Evolutionary conservation across 64 coral and sea anemone genomes (phyloP).

Genomic region (Dendronephthya gigantea): DNA sequence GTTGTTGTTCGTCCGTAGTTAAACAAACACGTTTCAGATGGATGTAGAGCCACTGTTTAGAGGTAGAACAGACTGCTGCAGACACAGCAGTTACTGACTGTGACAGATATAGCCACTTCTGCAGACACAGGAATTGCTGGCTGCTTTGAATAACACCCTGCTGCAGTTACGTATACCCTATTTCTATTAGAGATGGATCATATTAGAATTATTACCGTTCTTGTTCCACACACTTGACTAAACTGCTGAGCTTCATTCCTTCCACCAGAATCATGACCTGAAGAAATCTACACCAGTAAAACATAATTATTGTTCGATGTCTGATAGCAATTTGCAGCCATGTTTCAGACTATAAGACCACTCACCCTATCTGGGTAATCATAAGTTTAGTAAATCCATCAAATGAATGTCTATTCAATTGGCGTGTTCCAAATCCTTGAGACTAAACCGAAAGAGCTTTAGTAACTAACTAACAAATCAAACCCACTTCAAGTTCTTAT

Average conservation of each 20-base stretch:
- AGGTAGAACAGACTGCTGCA: too few relatives aligned
- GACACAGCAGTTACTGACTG: too few relatives aligned
- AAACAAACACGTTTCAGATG: too few relatives aligned
- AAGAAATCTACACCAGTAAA: constrained; percentile 38
- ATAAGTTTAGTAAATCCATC: constrained; percentile 58
- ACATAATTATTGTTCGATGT: too few relatives aligned
- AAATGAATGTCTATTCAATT: constrained; percentile 73
- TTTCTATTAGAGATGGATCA: not conserved
- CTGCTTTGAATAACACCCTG: too few relatives aligned
- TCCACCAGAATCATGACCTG: constrained; percentile 80
- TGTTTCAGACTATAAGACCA: too few relatives aligned
- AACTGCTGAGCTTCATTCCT: constrained; percentile 65
- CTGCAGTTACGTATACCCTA: not conserved
- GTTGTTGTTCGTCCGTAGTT: too few relatives aligned
- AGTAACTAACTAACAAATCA: not conserved
- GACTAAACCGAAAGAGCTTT: constrained; percentile 18
- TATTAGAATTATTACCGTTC: constrained; percentile 36
- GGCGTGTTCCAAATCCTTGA: constrained; percentile 85
- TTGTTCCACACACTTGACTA: constrained; percentile 59
- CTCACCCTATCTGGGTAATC: constrained; percentile 73
- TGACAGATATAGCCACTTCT: too few relatives aligned
- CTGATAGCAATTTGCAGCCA: too few relatives aligned
- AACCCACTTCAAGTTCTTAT: too few relatives aligned
- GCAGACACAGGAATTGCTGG: too few relatives aligned
- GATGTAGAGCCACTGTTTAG: too few relatives aligned